Base-by-base conservation (phyloP, 2,113 vertebrate genomes). In the Mobula hypostoma region DNA sequence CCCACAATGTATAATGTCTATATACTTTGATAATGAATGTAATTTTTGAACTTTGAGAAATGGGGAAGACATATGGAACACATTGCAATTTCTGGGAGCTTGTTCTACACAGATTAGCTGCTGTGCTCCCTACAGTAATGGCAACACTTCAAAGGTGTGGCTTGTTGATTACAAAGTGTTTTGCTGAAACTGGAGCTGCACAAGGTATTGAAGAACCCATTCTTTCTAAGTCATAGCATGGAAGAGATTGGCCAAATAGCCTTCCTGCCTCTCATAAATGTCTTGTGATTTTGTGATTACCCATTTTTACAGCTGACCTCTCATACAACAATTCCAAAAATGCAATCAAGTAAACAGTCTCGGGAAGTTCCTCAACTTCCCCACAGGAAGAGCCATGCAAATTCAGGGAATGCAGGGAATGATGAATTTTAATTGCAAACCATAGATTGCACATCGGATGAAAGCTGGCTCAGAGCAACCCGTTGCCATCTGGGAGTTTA, bases 361-460 rank as follows among this genome's bases (percentile, higher is more conserved):
- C 40, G 11, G n/a, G 61, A 90, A 90, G 61, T 90, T 24, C 27
- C 58, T 88, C 29, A 66, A 90, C 63, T 90, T 29, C 61, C 85
- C 29, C 61, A 90, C 29, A 88, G 85, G 85, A 74, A 90, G 85
- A 90, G 66, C 61, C 15, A 66, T 32, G n/a, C 85, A 90, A 90
- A 32, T 19, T 32, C 61, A 68, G 61, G 61, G 85, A 90, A 68
- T 90, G 85, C 66, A 27, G 85, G 29, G 15, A 90, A 90, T 90
- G 85, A 90, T 14, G 85, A 90, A 90, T 90, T 88, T 90, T 66
- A 90, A 90, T 90, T 90, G 32, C 85, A 32, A 61, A 27, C 61
- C 61, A 90, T 58, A 32, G 85, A 32, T 63, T 66, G 29, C 61
- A 88, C 85, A 90, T 63, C 17, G 85, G 85, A 90, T 90, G 85